A percentile compares a stretch with the other conserved stretches of the same genome.
Conservation (phyloP, 2,888 invertebrate genomes). For the Watsonalla cultraria region DNA sequence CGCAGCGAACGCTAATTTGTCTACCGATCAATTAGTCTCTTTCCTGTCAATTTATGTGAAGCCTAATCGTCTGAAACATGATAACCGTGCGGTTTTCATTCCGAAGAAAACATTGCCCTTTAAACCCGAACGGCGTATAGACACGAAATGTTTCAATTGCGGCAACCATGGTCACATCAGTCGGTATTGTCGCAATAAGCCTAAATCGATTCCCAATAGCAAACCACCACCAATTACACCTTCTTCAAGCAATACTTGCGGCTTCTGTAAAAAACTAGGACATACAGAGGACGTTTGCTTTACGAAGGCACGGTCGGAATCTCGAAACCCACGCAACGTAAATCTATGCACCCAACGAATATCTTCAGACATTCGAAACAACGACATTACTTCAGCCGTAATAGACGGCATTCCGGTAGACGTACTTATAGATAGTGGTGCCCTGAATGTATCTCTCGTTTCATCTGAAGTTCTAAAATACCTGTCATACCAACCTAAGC, state of each 20-base stretch:
- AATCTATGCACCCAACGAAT: constrained; percentile 10
- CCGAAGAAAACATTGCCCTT: background rate
- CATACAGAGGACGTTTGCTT: constrained; percentile 8
- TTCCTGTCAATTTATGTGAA: constrained; percentile 20
- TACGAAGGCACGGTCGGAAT: constrained; percentile 1
- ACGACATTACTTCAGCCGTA: constrained; percentile 13
- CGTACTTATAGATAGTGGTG: constrained; percentile 20
- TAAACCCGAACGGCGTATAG: no score
- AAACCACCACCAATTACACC: no score
- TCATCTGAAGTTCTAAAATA: constrained; percentile 9
- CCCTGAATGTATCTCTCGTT: constrained; percentile 15
- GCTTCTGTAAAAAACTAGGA: constrained; percentile 20
- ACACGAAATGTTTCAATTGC: no score
- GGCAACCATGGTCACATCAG: no score
- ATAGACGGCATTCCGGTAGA: constrained; percentile 18
- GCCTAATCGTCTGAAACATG: constrained; percentile 7
- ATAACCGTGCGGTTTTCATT: background rate
- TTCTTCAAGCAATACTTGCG: no score
- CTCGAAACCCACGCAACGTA: constrained; percentile 6
- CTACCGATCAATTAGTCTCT: constrained; percentile 13
- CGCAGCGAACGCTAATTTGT: constrained; percentile 19
- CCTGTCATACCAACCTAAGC: constrained; percentile 8
- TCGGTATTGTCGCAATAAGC: no score
- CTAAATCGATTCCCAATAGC: no score
- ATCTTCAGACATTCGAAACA: background rate